phyloP scores from a whole-genome alignment of 2,888 invertebrate genomes.

The Zaprionus lineosus region DNA sequence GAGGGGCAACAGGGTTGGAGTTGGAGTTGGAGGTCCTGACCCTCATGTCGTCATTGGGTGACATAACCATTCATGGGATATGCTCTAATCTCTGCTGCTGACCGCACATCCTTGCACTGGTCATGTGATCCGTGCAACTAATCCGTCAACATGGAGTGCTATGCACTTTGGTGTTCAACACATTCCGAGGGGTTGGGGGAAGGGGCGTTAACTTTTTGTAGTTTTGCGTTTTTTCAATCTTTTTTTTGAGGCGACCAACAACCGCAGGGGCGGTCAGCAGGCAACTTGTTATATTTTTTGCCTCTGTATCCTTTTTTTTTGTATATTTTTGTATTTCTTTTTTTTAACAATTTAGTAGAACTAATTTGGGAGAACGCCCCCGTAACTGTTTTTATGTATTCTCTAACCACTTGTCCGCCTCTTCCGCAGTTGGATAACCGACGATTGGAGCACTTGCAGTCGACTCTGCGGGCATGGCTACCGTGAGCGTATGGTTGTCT shows the following conservation, averaged over 20 bases:
- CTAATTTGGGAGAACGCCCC: slow-evolving; percentile 47
- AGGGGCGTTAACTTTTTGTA: slow-evolving; percentile 29
- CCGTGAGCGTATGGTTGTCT: slow-evolving; percentile 91
- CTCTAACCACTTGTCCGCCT: slow-evolving; percentile 52
- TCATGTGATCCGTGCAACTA: slow-evolving; percentile 17
- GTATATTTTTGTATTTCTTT: too few species aligned
- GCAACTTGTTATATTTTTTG: too few species aligned
- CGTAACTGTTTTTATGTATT: slow-evolving; percentile 24
- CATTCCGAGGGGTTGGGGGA: too few species aligned
- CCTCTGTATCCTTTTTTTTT: too few species aligned
- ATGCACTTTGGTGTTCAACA: slow-evolving; percentile 53
- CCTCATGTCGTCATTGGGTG: neutral
- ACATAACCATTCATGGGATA: too few species aligned
- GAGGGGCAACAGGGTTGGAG: too few species aligned
- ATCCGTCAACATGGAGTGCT: slow-evolving; percentile 31
- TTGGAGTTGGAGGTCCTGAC: too few species aligned
- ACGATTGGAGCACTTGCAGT: slow-evolving; percentile 95
- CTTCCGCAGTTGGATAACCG: slow-evolving; percentile 90
- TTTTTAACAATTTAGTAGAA: slow-evolving; percentile 55
- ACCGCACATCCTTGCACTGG: neutral
- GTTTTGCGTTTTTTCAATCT: neutral
- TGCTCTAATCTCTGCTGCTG: too few species aligned
- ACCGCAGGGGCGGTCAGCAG: slow-evolving; percentile 48
- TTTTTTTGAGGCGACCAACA: slow-evolving; percentile 5
- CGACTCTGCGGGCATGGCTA: slow-evolving; percentile 93